These are phyloP conservation scores for Limanda limanda DNA, from an alignment of 2,113 vertebrate genomes.

Conservation along the genomic window DNA sequence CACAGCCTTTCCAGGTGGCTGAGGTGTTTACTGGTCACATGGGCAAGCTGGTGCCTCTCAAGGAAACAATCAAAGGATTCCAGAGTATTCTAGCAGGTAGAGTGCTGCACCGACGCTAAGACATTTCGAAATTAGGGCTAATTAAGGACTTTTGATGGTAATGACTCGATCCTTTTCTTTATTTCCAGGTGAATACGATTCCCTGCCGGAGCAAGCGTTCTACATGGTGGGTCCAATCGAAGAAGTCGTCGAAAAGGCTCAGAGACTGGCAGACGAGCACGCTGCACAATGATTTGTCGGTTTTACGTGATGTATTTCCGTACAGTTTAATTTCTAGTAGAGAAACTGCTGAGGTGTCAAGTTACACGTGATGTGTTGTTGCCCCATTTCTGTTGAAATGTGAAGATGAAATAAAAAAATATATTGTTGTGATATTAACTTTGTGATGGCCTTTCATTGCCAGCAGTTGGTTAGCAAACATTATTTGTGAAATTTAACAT, in stretches of 20 bases:
- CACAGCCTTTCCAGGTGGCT: constrained; percentile 98
- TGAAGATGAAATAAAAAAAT: constrained; percentile 24
- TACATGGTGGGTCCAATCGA: constrained; percentile 98
- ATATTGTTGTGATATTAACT: neutral
- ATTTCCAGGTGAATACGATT: constrained; percentile 88
- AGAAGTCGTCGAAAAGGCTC: constrained; percentile 82
- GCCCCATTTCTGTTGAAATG: too few species aligned
- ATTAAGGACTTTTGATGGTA: neutral
- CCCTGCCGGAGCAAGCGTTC: constrained; percentile 95
- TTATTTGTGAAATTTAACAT: neutral
- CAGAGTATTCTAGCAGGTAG: constrained; percentile 91
- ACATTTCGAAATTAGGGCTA: neutral
- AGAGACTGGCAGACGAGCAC: constrained; percentile 55
- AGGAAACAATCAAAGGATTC: constrained; percentile 94
- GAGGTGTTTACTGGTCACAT: constrained; percentile 96
- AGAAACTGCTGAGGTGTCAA: constrained; percentile 26
- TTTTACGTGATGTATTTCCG: constrained; percentile 27
- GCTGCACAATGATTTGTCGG: too few species aligned
- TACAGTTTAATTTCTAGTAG: constrained; percentile 54
- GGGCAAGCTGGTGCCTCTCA: constrained; percentile 95
- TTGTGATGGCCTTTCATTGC: neutral
- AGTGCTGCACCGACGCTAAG: neutral
- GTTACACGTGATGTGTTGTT: constrained; percentile 21
- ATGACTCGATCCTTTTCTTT: neutral
- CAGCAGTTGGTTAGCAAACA: neutral